Percentiles rank a stretch among this genome's conserved stretches.
These are phyloP conservation scores for Trachythela sp. DNA, from an alignment of 64 coral and sea anemone species.

Conservation along the genomic window DNA sequence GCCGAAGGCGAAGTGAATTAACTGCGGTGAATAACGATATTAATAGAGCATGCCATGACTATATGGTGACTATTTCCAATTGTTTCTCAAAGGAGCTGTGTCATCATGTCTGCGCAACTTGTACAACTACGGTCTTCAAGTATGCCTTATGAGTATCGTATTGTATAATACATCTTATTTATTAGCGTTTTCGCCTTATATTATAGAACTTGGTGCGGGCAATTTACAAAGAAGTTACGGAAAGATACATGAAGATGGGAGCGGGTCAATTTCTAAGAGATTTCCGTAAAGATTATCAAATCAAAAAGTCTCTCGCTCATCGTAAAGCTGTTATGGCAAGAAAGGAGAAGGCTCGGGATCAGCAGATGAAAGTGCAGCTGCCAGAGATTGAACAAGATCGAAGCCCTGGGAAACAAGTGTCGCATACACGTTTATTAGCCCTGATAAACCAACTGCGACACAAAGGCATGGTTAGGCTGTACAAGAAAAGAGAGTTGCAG, in stretches of 20 bases:
- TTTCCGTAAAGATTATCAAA: constrained; percentile 4
- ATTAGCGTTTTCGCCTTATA: too few relatives aligned
- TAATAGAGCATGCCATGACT: too few relatives aligned
- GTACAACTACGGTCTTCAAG: too few relatives aligned
- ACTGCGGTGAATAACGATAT: too few relatives aligned
- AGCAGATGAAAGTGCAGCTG: not conserved
- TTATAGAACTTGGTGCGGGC: too few relatives aligned
- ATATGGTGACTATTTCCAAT: too few relatives aligned
- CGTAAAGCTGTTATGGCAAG: not conserved
- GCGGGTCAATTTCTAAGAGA: constrained; percentile 33
- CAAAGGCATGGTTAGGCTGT: not conserved
- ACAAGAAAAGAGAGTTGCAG: not conserved
- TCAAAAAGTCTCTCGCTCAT: constrained; percentile 35
- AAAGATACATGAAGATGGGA: constrained; percentile 28
- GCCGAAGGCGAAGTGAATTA: too few relatives aligned
- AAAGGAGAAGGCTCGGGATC: not conserved
- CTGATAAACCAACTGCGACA: not conserved
- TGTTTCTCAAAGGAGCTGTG: too few relatives aligned
- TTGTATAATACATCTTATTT: too few relatives aligned
- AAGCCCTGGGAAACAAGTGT: not conserved
- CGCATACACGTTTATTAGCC: not conserved
- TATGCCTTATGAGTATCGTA: too few relatives aligned
- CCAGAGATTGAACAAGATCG: not conserved
- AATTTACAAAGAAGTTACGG: too few relatives aligned
- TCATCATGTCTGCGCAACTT: too few relatives aligned